Conservation (phyloP, 1,140 invertebrate species). For the Ridgeia piscesae region DNA sequence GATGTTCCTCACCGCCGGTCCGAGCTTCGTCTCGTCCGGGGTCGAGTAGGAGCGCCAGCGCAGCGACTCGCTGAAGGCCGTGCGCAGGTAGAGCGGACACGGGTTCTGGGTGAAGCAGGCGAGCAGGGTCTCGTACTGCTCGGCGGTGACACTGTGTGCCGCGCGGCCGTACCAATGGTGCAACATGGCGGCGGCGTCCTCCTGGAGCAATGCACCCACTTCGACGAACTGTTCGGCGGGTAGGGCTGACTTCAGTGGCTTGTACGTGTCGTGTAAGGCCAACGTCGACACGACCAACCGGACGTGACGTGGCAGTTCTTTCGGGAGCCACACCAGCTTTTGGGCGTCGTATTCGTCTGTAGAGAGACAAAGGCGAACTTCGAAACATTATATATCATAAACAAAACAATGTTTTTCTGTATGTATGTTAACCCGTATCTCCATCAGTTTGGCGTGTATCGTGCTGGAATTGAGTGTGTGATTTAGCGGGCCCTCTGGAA, state of each 20-base stretch:
- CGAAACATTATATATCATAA: not conserved
- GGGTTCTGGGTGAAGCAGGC: not conserved
- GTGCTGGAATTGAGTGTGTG: too few relatives aligned
- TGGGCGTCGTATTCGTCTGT: conserved; percentile 21
- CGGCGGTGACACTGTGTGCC: not conserved
- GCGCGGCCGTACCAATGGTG: conserved; percentile 28
- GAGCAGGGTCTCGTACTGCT: not conserved
- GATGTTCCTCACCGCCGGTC: conserved; percentile 12
- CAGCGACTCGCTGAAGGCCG: conserved; percentile 9
- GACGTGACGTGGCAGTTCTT: conserved; percentile 18
- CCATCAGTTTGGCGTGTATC: too few relatives aligned
- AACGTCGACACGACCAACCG: conserved; percentile 11
- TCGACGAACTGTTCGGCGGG: not conserved
- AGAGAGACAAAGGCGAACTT: not conserved
- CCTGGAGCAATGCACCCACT: not conserved
- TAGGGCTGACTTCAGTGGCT: not conserved
- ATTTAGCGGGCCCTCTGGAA: too few relatives aligned
- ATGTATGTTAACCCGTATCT: too few relatives aligned
- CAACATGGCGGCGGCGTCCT: conserved; percentile 44
- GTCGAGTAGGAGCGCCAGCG: conserved; percentile 11
- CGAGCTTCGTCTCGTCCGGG: not conserved
- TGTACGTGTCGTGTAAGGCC: not conserved
- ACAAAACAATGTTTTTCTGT: too few relatives aligned
- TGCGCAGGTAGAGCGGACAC: conserved; percentile 10
- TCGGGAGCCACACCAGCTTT: conserved; percentile 20